Percentiles rank a stretch among this genome's conserved stretches.
Conservation (phyloP, 2,113 vertebrate genomes). For the Fulica atra region DNA sequence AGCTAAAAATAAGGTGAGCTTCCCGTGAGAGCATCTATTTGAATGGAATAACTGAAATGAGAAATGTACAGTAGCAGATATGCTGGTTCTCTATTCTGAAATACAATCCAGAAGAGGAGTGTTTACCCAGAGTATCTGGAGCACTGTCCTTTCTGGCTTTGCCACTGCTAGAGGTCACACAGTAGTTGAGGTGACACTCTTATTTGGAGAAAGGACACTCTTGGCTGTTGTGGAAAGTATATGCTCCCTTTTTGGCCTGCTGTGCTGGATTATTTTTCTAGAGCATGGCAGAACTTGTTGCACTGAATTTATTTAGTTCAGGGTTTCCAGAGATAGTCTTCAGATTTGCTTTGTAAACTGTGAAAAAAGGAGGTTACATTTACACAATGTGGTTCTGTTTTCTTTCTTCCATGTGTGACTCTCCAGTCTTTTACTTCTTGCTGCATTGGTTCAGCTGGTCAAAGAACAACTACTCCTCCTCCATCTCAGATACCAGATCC, state of each 20-base stretch:
- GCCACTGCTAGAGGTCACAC: neutral
- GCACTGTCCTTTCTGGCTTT: neutral
- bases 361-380: neutral
- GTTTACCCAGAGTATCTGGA: neutral
- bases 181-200: neutral
- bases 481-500: slow-evolving; percentile 97
- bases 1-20: neutral
- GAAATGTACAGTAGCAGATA: neutral
- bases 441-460: slow-evolving; percentile 96
- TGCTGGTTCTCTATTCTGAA: neutral
- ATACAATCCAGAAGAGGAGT: neutral
- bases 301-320: neutral
- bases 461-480: slow-evolving; percentile 95
- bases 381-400: neutral
- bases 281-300: neutral
- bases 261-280: neutral
- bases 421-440: slow-evolving; percentile 91
- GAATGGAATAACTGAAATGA: neutral
- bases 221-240: neutral
- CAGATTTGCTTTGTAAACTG: neutral
- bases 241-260: neutral
- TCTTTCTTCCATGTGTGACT: neutral
- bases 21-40: neutral
- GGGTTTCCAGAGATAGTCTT: neutral
- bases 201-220: neutral